Conservation (phyloP, 2,888 invertebrate species). For the Chloroclystis v-ata region DNA sequence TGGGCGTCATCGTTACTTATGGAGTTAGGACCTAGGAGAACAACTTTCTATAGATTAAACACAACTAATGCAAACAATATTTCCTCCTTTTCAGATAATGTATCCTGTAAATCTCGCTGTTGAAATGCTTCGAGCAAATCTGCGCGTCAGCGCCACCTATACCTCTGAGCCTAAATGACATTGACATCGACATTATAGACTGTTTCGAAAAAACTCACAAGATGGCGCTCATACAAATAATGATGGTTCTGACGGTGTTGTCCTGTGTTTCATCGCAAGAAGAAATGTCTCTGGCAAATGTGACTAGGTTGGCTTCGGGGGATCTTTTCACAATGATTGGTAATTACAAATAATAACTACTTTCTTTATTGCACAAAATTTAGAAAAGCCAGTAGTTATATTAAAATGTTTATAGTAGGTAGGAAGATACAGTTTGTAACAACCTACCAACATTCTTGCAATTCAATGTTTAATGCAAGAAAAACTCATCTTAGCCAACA, state of each 20-base stretch:
- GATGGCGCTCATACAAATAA: conserved; percentile 55
- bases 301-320: conserved; percentile 79
- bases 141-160: conserved; percentile 38
- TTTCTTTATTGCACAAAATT: not conserved
- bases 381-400: not conserved
- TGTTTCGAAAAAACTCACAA: conserved; percentile 31
- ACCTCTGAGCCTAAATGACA: conserved; percentile 36
- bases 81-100: conserved; percentile 13
- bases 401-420: too few relatives aligned
- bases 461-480: too few relatives aligned
- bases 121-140: conserved; percentile 24
- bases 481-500: too few relatives aligned
- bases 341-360: conserved; percentile 36
- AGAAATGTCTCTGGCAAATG: conserved; percentile 68
- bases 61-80: too few relatives aligned
- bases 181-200: conserved; percentile 22
- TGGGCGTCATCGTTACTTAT: not conserved
- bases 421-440: too few relatives aligned
- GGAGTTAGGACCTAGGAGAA: too few relatives aligned
- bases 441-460: too few relatives aligned
- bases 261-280: conserved; percentile 38
- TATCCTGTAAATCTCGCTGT: conserved; percentile 21
- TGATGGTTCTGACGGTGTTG: conserved; percentile 35
- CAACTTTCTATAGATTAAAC: too few relatives aligned
- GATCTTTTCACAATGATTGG: conserved; percentile 79